A percentile compares a stretch with the other conserved stretches of the same genome.
These are phyloP conservation scores for Tympanoctomys barrerae DNA, from an alignment of 2,797 vertebrate genomes.

Conservation along the genomic window DNA sequence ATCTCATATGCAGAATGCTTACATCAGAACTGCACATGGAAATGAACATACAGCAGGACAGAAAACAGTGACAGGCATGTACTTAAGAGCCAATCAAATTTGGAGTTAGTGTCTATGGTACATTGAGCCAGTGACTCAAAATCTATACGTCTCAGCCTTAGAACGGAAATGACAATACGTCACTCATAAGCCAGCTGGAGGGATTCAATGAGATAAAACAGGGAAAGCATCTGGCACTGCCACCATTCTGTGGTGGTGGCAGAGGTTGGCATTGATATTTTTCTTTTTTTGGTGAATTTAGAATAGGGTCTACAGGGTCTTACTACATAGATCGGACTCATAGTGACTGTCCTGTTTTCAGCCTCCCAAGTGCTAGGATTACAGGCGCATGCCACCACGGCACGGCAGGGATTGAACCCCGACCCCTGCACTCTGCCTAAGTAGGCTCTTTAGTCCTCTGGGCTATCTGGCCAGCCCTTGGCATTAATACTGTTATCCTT, in stretches of 20 bases:
- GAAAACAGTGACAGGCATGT: background rate
- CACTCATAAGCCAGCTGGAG: background rate
- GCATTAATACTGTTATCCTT: background rate
- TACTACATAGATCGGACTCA: no score
- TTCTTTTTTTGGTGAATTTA: no score
- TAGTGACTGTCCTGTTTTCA: no score
- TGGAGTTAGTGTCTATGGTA: background rate
- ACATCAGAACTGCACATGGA: background rate
- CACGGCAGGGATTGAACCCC: no score
- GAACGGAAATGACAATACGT: background rate
- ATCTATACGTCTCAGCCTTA: slow-evolving; percentile 38
- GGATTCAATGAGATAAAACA: background rate
- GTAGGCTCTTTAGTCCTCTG: no score
- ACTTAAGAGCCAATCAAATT: slow-evolving; percentile 14
- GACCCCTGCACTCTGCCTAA: no score
- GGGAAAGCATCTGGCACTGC: background rate
- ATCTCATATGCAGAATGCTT: slow-evolving; percentile 15
- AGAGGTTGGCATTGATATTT: background rate
- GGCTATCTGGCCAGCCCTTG: background rate
- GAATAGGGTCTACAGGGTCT: no score
- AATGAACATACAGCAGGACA: slow-evolving; percentile 28
- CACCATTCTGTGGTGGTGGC: background rate
- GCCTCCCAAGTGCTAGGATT: no score
- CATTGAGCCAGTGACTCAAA: slow-evolving; percentile 63
- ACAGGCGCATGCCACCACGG: no score